Evolutionary conservation across 2,888 invertebrate genomes (phyloP), one percentile per base, ranked within the genome.

Genomic region (Erynnis tages): DNA sequence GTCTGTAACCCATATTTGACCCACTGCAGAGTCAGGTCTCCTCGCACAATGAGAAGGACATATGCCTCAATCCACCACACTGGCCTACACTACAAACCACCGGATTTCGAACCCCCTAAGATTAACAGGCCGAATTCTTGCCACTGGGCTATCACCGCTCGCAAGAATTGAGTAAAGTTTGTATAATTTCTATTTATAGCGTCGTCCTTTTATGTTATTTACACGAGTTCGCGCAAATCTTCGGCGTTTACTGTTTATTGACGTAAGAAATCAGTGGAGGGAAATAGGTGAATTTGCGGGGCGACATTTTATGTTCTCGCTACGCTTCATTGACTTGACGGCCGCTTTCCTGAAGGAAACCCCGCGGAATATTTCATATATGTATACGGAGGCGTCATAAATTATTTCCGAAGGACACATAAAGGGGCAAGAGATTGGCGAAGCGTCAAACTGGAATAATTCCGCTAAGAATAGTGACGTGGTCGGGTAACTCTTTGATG

Each of bases 371-470:
- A 62, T 73, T 66, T 66, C 55, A 54, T 55, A 55, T 60, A 65
- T 61, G 64, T 65, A 65, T 63, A 54, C 60, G 53, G 58, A 55
- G 55, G 59, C 57, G 62, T 63, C 73, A 73, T 81, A 79, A 78
- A 82, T 80, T 77, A 78, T 78, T 73, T 73, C 62, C 69, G 67
- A 71, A 71, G 71, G 69, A 73, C 69, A 66, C 60, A 61, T 59
- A 62, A 66, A 55, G 58, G 65, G 66, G 61, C 61, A 58, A 62
- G 61, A 67, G 68, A 66, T 71, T 63, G 67, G 62, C 53, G 62
- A 69, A 66, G 73, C 75, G 69, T 69, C 67, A 72, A 71, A 67
- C 71, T 61, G 74, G 68, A 79, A 79, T 79, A 75, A 80, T 73
- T 70, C 61, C 57, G 44, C 61, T 48, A 58, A 58, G 55, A 57